Conservation (phyloP, 2,113 vertebrate genomes). For the Romanogobio albipinnatus region DNA sequence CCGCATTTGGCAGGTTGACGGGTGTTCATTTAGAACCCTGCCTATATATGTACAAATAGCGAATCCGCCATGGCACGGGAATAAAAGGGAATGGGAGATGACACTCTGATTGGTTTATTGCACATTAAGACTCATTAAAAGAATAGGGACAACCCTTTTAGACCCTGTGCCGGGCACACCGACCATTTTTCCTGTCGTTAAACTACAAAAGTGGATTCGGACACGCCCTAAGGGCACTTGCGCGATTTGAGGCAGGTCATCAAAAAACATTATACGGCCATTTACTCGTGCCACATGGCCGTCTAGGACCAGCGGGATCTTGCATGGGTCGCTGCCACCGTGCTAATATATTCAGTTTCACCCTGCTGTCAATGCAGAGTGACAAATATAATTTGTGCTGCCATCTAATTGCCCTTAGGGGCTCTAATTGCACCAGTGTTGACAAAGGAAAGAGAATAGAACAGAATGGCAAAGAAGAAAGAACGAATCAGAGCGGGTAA, state of each 20-base stretch:
- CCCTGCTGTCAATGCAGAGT: slow-evolving; percentile 50
- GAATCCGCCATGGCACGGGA: too few relatives aligned
- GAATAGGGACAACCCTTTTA: too few relatives aligned
- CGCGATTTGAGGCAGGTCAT: not conserved
- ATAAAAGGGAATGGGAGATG: too few relatives aligned
- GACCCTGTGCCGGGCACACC: too few relatives aligned
- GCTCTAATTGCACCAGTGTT: slow-evolving; percentile 53
- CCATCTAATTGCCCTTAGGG: slow-evolving; percentile 45
- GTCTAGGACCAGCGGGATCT: slow-evolving; percentile 17
- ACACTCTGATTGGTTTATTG: too few relatives aligned
- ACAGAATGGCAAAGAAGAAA: slow-evolving; percentile 10
- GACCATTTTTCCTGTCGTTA: too few relatives aligned
- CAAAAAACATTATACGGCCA: slow-evolving; percentile 10
- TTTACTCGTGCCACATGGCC: slow-evolving; percentile 21
- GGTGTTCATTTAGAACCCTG: too few relatives aligned
- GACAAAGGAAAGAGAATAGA: slow-evolving; percentile 35
- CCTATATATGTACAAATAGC: too few relatives aligned
- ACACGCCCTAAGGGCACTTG: too few relatives aligned
- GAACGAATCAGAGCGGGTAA: not conserved
- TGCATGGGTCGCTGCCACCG: slow-evolving; percentile 26
- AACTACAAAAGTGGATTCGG: too few relatives aligned
- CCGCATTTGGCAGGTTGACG: too few relatives aligned
- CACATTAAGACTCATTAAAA: too few relatives aligned
- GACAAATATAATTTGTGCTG: slow-evolving; percentile 60
- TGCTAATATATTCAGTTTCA: slow-evolving; percentile 47